Conservation (phyloP, 2,797 vertebrate genomes). For the Cheirogaleus major region DNA sequence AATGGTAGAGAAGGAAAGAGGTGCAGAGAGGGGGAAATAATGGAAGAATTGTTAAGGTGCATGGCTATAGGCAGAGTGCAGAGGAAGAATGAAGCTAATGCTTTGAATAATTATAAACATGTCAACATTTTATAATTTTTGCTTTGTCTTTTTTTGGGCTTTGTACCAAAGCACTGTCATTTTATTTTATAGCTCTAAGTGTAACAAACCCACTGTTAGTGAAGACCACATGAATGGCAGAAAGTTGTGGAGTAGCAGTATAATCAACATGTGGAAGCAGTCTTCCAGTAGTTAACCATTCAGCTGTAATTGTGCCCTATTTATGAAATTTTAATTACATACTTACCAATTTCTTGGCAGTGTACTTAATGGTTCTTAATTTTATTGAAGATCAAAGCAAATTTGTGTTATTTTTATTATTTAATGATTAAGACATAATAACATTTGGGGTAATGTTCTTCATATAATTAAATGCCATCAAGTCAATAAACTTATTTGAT, state of each 20-base stretch:
- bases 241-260: not conserved
- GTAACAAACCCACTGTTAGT: not conserved
- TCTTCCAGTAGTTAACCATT: not conserved
- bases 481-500: slow-evolving; percentile 1
- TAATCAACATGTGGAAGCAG: not conserved
- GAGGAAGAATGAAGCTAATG: not conserved
- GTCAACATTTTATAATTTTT: not conserved
- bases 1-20: not conserved
- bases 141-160: not conserved
- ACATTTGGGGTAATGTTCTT: slow-evolving; percentile 8
- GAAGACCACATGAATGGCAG: not conserved
- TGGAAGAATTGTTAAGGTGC: not conserved
- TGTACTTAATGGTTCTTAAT: slow-evolving; percentile 4
- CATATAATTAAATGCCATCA: not conserved
- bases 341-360: slow-evolving; percentile 8
- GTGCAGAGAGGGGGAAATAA: not conserved
- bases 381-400: slow-evolving; percentile 38
- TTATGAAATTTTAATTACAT: slow-evolving; percentile 32
- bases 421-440: slow-evolving; percentile 15
- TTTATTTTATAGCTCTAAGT: not conserved
- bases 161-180: not conserved
- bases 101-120: not conserved
- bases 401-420: not conserved
- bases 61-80: not conserved
- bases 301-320: not conserved